Conservation (phyloP, 2,113 vertebrate genomes). For the Columba janthina region DNA sequence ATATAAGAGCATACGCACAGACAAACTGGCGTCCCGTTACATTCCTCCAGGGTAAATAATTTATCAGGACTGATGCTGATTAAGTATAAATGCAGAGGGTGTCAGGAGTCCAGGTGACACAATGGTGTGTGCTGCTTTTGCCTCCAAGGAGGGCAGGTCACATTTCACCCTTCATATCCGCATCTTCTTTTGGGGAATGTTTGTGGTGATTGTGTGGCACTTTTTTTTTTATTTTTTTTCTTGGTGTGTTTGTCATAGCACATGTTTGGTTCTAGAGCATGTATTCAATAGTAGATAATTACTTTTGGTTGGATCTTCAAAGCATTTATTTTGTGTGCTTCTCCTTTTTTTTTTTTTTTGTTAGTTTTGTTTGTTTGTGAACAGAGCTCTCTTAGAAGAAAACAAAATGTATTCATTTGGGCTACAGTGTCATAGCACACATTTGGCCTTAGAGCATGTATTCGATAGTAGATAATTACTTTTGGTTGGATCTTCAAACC, state of each 20-base stretch:
- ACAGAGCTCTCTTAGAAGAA: slow-evolving; percentile 5
- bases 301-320: no score
- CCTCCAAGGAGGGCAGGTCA: slow-evolving; percentile 21
- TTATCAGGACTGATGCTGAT: slow-evolving; percentile 66
- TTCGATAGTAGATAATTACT: slow-evolving; percentile 8
- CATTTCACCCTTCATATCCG: slow-evolving; percentile 23
- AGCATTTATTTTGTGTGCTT: no score
- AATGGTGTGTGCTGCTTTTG: slow-evolving; percentile 8
- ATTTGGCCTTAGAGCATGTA: background rate
- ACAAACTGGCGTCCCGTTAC: slow-evolving; percentile 35
- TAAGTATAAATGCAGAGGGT: slow-evolving; percentile 58
- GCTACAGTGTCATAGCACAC: background rate
- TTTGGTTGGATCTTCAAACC: background rate
- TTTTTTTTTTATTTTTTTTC: background rate
- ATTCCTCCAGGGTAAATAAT: slow-evolving; percentile 61
- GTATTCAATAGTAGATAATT: no score
- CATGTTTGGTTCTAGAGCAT: no score
- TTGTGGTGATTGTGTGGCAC: background rate
- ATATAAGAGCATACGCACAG: slow-evolving; percentile 29
- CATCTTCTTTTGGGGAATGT: background rate
- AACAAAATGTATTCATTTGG: background rate
- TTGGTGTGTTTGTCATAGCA: no score
- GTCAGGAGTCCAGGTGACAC: slow-evolving; percentile 59
- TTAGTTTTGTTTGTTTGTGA: background rate
- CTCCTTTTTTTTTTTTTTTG: background rate